phyloP scores from a whole-genome alignment of 2,113 vertebrate genomes.

The Colinus virginianus region DNA sequence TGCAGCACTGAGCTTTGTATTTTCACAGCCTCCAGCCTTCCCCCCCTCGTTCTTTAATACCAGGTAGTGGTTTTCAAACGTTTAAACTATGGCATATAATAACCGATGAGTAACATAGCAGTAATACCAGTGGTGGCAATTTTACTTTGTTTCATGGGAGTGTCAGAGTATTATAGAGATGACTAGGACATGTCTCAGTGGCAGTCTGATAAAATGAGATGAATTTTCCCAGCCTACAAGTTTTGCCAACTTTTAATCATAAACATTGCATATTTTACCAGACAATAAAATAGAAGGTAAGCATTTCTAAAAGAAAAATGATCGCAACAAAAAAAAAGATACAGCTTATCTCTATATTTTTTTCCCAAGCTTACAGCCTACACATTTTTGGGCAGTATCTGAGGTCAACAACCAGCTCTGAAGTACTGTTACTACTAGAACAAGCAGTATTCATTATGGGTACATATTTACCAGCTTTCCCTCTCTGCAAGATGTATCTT shows the following conservation, averaged over 20 bases:
- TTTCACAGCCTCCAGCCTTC: slow-evolving; percentile 42
- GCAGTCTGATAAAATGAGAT: slow-evolving; percentile 21
- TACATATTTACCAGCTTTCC: not conserved
- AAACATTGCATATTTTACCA: slow-evolving; percentile 29
- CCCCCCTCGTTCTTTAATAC: slow-evolving; percentile 43
- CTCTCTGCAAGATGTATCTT: not conserved
- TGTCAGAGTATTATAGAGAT: slow-evolving; percentile 42
- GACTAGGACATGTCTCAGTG: slow-evolving; percentile 51
- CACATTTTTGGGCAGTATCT: not conserved
- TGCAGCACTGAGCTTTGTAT: not conserved
- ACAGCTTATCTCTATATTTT: not conserved
- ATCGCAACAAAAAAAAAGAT: not conserved
- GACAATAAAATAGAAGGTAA: not conserved
- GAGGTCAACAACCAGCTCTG: not conserved
- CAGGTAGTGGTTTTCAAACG: slow-evolving; percentile 67
- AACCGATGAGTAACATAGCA: slow-evolving; percentile 67
- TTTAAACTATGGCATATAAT: slow-evolving; percentile 50
- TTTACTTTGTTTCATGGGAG: slow-evolving; percentile 73
- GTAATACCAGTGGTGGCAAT: slow-evolving; percentile 69
- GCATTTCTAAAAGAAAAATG: not conserved
- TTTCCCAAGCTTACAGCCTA: not conserved
- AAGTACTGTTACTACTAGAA: not conserved
- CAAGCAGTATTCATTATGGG: not conserved
- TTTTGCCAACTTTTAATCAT: slow-evolving; percentile 63
- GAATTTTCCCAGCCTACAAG: slow-evolving; percentile 47